Percentiles rank a stretch among this genome's conserved stretches.
These are phyloP conservation scores for Poecilia picta DNA, from an alignment of 2,797 vertebrate genomes.

Conservation along the genomic window DNA sequence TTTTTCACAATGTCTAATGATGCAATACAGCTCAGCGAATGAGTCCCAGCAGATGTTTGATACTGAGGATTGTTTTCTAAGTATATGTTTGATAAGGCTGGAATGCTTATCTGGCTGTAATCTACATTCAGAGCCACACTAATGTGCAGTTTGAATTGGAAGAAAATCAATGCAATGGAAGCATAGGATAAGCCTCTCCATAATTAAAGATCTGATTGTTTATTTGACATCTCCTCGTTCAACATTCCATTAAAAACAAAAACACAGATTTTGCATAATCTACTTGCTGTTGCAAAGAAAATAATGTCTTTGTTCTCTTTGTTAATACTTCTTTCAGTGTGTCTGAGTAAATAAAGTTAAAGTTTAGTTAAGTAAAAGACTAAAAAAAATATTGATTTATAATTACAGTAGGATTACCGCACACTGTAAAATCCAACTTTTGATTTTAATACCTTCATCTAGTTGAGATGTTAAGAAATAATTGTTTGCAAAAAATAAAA, in stretches of 20 bases:
- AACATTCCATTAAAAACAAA: constrained; percentile 39
- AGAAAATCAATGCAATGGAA: constrained; percentile 60
- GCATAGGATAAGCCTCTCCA: constrained; percentile 61
- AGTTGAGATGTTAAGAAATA: neutral
- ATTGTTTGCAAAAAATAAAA: neutral
- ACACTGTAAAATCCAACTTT: neutral
- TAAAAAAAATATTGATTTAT: neutral
- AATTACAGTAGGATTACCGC: neutral
- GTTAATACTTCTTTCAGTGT: constrained; percentile 18
- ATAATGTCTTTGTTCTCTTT: constrained; percentile 13
- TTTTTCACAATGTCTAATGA: neutral
- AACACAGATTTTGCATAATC: constrained; percentile 48
- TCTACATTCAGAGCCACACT: constrained; percentile 44
- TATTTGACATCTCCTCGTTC: constrained; percentile 60
- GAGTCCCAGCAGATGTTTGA: constrained; percentile 37
- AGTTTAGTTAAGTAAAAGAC: neutral
- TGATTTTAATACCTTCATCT: neutral
- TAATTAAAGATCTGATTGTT: constrained; percentile 72
- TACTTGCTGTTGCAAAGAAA: constrained; percentile 52
- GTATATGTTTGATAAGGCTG: constrained; percentile 32
- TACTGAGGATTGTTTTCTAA: constrained; percentile 24
- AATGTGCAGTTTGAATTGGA: constrained; percentile 50
- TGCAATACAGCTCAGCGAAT: neutral
- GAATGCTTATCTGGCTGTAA: constrained; percentile 44
- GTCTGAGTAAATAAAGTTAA: constrained; percentile 8